Evolutionary conservation across 2,797 vertebrate species (phyloP), one percentile per base, ranked within the genome.

Genomic region (Odontamblyopus lacepedii): DNA sequence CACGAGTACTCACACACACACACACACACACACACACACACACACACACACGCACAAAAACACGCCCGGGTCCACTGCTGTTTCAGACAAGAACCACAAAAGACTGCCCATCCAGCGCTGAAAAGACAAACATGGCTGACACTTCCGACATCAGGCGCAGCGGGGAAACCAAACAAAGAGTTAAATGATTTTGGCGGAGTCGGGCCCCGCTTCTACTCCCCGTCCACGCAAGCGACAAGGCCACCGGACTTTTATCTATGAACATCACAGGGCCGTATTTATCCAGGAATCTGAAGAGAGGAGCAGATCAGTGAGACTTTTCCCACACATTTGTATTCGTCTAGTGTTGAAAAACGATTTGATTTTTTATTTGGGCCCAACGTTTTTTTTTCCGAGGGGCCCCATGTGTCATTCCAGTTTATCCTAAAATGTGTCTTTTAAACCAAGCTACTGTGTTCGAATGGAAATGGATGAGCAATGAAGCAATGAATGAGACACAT

Each of bases 81-180:
- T 88, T 92, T 91, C 88, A 90, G 83, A 91, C 90, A 92, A 89
- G 87, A 90, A 87, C 81, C 89, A 93, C 92, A 92, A 93, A 92
- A 91, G 91, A 86, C 83, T 81, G 87, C 83, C 85, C 90, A 91
- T 87, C 83, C 84, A 73, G 74, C 76, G 57, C 84, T 93, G 89
- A 92, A 92, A 92, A 91, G 91, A 87, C 87, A 89, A 91, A 92
- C 91, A 92, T 89, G 84, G 83, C 84, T 88, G 84, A 92, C 91
- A 92, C 91, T 93, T 93, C 92, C 92, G 89, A 89, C 89, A 91
- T 87, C 83, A 80, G 84, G 91, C 87, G 32, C 84, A 81, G 82
- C 32, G 23, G 72, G 75, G 66, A 89, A 86, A 82, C 85, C 84
- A 89, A 90, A 90, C 81, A 74, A 48, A 71, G 74, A 69, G 63